phyloP scores from a whole-genome alignment of 1,140 invertebrate genomes.

The Drosophila azteca region DNA sequence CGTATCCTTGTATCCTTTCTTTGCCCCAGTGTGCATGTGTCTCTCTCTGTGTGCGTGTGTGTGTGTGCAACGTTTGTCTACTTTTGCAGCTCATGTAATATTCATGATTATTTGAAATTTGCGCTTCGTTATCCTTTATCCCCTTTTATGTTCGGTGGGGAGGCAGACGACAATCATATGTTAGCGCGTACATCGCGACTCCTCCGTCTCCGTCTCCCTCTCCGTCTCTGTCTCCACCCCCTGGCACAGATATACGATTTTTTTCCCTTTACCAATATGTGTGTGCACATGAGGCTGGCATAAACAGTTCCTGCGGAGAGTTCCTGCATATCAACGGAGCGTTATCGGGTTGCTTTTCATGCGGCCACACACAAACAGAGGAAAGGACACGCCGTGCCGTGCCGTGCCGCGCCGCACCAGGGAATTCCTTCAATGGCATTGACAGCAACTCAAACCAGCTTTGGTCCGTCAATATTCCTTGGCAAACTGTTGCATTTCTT shows the following conservation, averaged over 20 bases:
- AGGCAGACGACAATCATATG: constrained; percentile 78
- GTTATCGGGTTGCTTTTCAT: constrained; percentile 65
- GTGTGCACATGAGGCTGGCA: background rate
- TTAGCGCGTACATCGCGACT: constrained; percentile 55
- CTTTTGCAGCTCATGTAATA: constrained; percentile 76
- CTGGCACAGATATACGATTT: constrained; percentile 55
- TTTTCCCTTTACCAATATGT: too few species aligned
- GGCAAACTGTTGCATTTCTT: constrained; percentile 64
- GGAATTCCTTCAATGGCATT: constrained; percentile 69
- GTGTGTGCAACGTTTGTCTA: constrained; percentile 63
- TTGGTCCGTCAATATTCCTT: constrained; percentile 59
- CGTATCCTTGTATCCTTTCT: too few species aligned
- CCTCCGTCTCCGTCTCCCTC: background rate
- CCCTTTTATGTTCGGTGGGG: constrained; percentile 66
- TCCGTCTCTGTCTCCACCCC: background rate
- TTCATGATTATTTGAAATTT: constrained; percentile 82
- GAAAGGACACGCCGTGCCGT: constrained; percentile 20
- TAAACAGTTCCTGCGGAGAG: constrained; percentile 9
- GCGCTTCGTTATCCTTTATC: constrained; percentile 80
- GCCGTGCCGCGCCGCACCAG: background rate
- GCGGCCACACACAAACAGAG: constrained; percentile 27
- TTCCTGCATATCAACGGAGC: constrained; percentile 69
- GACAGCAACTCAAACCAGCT: constrained; percentile 57
- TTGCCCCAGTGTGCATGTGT: constrained; percentile 7
- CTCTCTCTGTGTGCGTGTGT: constrained; percentile 32